Evolutionary conservation across 2,113 vertebrate genomes (phyloP).

Genomic region (Lophochroa leadbeateri): DNA sequence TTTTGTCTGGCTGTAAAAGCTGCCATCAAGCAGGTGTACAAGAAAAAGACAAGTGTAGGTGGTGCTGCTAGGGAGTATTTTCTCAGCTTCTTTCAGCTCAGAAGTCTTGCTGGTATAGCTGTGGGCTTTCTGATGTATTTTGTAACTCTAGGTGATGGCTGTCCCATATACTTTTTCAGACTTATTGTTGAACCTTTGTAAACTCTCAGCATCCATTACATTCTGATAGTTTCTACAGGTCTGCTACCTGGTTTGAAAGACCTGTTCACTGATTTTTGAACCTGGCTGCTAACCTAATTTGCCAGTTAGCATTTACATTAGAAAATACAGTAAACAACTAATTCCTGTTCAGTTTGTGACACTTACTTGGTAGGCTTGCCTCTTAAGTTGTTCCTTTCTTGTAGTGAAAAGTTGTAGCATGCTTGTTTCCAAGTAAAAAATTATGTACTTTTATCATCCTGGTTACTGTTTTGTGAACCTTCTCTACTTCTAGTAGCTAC

Average conservation of each 20-base stretch:
- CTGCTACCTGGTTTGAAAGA: neutral
- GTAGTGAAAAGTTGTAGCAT: rapidly evolving
- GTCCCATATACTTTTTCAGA: neutral
- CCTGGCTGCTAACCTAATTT: neutral
- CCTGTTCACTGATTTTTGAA: neutral
- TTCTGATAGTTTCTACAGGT: neutral
- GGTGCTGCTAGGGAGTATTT: neutral
- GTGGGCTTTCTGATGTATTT: neutral
- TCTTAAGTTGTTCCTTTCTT: neutral
- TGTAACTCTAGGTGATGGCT: neutral
- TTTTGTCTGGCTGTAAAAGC: neutral
- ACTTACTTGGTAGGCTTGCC: neutral
- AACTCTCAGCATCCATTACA: neutral
- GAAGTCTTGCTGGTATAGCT: neutral
- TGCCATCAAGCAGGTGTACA: neutral
- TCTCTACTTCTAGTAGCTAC: neutral
- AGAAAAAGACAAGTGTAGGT: rapidly evolving
- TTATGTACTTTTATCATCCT: rapidly evolving
- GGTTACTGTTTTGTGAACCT: neutral
- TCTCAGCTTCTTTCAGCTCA: neutral
- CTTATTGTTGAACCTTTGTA: neutral
- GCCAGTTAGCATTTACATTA: neutral
- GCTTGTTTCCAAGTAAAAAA: neutral
- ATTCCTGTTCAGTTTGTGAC: neutral
- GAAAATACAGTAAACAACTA: neutral